These are phyloP conservation scores for Bombus haemorrhoidalis DNA, from an alignment of 1,140 invertebrate species.

Conservation along the genomic window DNA sequence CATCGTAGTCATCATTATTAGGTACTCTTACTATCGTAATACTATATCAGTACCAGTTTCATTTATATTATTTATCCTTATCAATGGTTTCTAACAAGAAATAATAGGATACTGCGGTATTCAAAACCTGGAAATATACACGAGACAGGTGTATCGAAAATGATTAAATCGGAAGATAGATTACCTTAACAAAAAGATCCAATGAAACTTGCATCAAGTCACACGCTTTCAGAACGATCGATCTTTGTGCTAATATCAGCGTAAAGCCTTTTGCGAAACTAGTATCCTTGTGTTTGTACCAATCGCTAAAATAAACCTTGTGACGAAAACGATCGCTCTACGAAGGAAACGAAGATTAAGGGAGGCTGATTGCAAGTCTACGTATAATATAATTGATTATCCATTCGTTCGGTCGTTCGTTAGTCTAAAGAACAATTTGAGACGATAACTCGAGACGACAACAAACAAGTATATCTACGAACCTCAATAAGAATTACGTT, in stretches of 20 bases:
- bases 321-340: constrained; percentile 41
- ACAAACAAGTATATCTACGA: background rate
- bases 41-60: background rate
- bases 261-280: background rate
- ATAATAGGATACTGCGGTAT: constrained; percentile 4
- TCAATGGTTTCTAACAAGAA: background rate
- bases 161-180: background rate
- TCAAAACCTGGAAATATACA: background rate
- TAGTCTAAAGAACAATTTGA: background rate
- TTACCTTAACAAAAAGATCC: constrained; percentile 11
- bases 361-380: background rate
- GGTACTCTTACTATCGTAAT: background rate
- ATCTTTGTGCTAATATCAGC: background rate
- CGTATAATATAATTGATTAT: background rate
- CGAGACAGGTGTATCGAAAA: background rate
- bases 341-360: background rate
- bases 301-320: constrained; percentile 39
- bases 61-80: background rate
- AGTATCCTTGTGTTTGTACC: constrained; percentile 31
- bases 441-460: background rate
- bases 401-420: background rate
- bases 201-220: background rate
- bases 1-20: background rate
- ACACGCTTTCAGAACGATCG: background rate
- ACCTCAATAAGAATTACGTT: constrained; percentile 44